These are phyloP conservation scores for Atta texana DNA, from an alignment of 1,140 invertebrate species.

Conservation along the genomic window DNA sequence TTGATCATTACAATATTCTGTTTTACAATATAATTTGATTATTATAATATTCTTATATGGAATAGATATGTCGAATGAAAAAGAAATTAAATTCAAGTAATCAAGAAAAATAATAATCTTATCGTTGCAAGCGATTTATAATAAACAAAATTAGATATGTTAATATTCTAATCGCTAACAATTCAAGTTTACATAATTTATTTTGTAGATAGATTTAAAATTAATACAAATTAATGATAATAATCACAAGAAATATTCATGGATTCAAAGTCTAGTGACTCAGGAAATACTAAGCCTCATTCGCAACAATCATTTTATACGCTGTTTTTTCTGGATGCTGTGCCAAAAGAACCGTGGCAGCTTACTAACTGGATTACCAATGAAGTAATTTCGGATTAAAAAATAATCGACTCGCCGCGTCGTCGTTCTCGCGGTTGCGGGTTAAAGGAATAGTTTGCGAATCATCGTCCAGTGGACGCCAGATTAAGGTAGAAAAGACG, in stretches of 20 bases:
- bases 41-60: neutral
- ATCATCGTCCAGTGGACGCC: slow-evolving; percentile 18
- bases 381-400: slow-evolving; percentile 76
- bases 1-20: neutral
- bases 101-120: neutral
- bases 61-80: neutral
- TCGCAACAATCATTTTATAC: neutral
- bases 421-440: slow-evolving; percentile 9
- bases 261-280: neutral
- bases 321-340: slow-evolving; percentile 30
- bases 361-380: slow-evolving; percentile 71
- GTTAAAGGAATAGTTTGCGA: slow-evolving; percentile 46
- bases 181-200: neutral
- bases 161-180: neutral
- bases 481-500: slow-evolving; percentile 55
- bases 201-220: slow-evolving; percentile 7
- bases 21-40: neutral
- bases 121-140: neutral
- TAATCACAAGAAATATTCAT: neutral
- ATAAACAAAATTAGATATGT: neutral
- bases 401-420: slow-evolving; percentile 63
- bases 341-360: slow-evolving; percentile 51
- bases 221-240: slow-evolving; percentile 23
- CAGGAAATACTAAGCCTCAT: neutral
- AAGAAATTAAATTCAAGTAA: neutral